Conservation (phyloP, 2,888 invertebrate genomes). For the Agrilus biguttatus region DNA sequence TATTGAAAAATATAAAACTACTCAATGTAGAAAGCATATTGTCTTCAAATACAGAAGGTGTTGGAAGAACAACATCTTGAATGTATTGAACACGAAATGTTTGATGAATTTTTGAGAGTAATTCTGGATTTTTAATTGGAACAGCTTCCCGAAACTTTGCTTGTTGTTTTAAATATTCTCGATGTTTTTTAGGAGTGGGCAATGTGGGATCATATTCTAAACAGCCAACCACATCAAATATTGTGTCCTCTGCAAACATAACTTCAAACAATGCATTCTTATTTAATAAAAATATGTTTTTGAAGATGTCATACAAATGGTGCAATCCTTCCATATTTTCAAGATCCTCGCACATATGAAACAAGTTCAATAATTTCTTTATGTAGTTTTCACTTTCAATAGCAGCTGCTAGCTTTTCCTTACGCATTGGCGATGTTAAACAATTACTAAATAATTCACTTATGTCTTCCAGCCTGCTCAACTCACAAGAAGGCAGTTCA, state of each 20-base stretch:
- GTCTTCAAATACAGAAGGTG: conserved; percentile 98
- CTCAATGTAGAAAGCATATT: conserved; percentile 94
- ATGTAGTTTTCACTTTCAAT: conserved; percentile 93
- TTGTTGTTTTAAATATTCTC: conserved; percentile 87
- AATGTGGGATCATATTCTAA: conserved; percentile 92
- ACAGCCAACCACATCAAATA: conserved; percentile 96
- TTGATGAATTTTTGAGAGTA: conserved; percentile 97
- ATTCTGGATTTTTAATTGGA: conserved; percentile 87
- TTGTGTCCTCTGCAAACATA: conserved; percentile 92
- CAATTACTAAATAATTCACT: conserved; percentile 83
- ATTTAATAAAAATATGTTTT: conserved; percentile 96
- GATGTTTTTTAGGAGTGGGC: conserved; percentile 77
- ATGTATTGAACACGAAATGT: conserved; percentile 99
- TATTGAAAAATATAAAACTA: conserved; percentile 99
- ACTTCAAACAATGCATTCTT: conserved; percentile 94
- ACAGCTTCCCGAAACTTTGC: conserved; percentile 88
- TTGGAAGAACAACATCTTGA: conserved; percentile 95
- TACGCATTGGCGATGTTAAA: conserved; percentile 74
- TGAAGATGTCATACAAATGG: conserved; percentile 94
- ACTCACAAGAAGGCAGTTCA: conserved; percentile 89
- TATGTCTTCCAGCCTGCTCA: conserved; percentile 86
- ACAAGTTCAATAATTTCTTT: conserved; percentile 83
- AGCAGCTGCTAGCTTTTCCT: conserved; percentile 88
- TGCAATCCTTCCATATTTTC: conserved; percentile 91
- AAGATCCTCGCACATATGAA: conserved; percentile 94